A percentile compares a stretch with the other conserved stretches of the same genome.
These are phyloP conservation scores for Papilio polyxenes DNA, from an alignment of 1,140 invertebrate genomes.

Conservation along the genomic window DNA sequence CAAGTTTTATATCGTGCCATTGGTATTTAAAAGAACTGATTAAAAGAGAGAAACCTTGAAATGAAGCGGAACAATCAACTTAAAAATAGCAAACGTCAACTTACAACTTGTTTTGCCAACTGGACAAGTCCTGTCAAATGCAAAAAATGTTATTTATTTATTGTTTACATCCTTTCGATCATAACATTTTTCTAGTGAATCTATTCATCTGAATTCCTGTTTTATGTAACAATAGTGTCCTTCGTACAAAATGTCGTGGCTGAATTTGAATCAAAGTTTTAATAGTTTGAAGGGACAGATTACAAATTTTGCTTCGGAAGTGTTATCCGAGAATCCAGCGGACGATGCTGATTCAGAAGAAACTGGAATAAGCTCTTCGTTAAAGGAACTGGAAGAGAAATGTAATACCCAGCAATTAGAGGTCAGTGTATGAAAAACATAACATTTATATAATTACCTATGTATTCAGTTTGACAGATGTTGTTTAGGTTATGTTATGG, in stretches of 20 bases:
- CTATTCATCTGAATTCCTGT: constrained; percentile 63
- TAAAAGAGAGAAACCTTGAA: constrained; percentile 29
- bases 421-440: constrained; percentile 74
- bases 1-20: neutral
- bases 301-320: constrained; percentile 88
- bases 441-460: constrained; percentile 46
- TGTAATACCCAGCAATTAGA: constrained; percentile 84
- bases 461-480: constrained; percentile 57
- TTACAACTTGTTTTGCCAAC: constrained; percentile 81
- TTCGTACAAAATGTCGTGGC: constrained; percentile 85
- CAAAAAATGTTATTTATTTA: constrained; percentile 76
- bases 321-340: constrained; percentile 82
- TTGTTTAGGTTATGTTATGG: constrained; percentile 70
- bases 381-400: constrained; percentile 82
- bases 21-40: constrained; percentile 19
- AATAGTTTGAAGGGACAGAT: constrained; percentile 88
- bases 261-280: constrained; percentile 87
- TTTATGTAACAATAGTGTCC: constrained; percentile 53
- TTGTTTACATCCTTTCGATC: constrained; percentile 69
- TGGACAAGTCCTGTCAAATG: constrained; percentile 76
- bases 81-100: constrained; percentile 46
- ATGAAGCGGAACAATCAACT: constrained; percentile 29
- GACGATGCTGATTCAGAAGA: constrained; percentile 80
- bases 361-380: constrained; percentile 70
- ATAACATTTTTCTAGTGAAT: constrained; percentile 53